phyloP scores from a whole-genome alignment of 2,888 invertebrate species.

The Arctia plantaginis region DNA sequence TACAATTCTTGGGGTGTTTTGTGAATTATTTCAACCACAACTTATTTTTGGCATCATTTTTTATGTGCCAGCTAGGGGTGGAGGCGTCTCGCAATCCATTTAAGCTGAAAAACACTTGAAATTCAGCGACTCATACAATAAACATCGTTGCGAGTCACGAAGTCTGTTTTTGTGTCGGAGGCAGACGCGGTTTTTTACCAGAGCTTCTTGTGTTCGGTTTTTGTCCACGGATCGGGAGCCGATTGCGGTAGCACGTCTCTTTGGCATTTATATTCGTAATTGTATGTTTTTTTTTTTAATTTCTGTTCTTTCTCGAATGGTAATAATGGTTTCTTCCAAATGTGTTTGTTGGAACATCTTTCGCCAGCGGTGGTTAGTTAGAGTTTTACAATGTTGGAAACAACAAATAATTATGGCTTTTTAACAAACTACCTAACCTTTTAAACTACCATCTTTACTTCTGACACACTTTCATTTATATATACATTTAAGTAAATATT shows the following conservation, averaged over 20 bases:
- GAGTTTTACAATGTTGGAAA: background rate
- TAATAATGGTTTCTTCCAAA: background rate
- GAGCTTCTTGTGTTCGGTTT: conserved; percentile 60
- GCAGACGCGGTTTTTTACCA: conserved; percentile 68
- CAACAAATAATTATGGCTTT: background rate
- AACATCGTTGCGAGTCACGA: conserved; percentile 71
- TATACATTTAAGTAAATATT: background rate
- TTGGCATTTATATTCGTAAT: conserved; percentile 28
- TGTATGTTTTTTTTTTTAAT: conserved; percentile 31
- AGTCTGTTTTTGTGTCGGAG: conserved; percentile 67
- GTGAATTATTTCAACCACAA: conserved; percentile 14
- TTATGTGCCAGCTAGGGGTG: conserved; percentile 58
- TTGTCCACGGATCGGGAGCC: conserved; percentile 57
- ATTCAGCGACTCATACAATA: conserved; percentile 85
- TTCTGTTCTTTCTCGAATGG: conserved; percentile 8
- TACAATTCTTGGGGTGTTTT: background rate
- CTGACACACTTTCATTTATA: background rate
- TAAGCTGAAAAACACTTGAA: conserved; percentile 82
- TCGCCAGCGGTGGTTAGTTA: background rate
- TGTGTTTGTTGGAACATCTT: background rate
- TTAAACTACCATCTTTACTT: background rate
- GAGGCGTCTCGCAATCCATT: conserved; percentile 77
- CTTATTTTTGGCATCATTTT: conserved; percentile 56
- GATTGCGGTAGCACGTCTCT: conserved; percentile 36
- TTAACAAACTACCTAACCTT: background rate